These are phyloP conservation scores for Asobara japonica DNA, from an alignment of 1,140 invertebrate genomes.

Conservation along the genomic window DNA sequence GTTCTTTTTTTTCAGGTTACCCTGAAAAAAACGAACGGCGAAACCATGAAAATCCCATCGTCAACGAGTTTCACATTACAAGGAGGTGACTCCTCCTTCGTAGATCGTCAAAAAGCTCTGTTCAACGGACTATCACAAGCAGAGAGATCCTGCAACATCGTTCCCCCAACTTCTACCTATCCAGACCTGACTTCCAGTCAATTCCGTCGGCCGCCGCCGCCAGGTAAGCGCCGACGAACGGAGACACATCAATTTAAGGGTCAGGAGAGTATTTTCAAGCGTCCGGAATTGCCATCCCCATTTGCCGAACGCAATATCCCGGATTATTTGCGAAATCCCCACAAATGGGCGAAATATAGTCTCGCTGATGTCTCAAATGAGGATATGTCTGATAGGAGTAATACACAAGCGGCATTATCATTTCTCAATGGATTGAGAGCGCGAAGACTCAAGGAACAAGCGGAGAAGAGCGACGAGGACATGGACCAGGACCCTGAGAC, in stretches of 20 bases:
- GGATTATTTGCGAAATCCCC: conserved; percentile 77
- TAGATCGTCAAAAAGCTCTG: conserved; percentile 55
- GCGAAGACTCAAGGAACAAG: conserved; percentile 56
- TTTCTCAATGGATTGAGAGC: conserved; percentile 75
- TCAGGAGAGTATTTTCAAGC: conserved; percentile 81
- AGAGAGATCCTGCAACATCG: conserved; percentile 50
- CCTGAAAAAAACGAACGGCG: background rate
- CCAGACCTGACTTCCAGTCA: background rate
- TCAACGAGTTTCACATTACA: background rate
- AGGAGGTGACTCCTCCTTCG: conserved; percentile 37
- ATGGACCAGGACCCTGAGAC: conserved; percentile 47
- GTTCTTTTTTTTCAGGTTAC: too few species aligned
- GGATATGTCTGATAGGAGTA: conserved; percentile 79
- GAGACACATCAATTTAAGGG: conserved; percentile 73
- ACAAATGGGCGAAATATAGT: conserved; percentile 81
- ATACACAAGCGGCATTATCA: conserved; percentile 76
- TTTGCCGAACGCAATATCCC: conserved; percentile 70
- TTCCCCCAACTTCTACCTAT: conserved; percentile 51
- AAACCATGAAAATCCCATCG: conserved; percentile 25
- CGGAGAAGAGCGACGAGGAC: conserved; percentile 42
- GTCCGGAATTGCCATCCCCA: conserved; percentile 71
- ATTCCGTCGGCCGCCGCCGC: conserved; percentile 15
- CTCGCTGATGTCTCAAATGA: conserved; percentile 75
- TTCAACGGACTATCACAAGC: conserved; percentile 55
- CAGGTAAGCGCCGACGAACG: background rate